Evolutionary conservation across 2,797 vertebrate species (phyloP), one percentile per base, ranked within the genome.

Genomic region (Argya squamiceps): DNA sequence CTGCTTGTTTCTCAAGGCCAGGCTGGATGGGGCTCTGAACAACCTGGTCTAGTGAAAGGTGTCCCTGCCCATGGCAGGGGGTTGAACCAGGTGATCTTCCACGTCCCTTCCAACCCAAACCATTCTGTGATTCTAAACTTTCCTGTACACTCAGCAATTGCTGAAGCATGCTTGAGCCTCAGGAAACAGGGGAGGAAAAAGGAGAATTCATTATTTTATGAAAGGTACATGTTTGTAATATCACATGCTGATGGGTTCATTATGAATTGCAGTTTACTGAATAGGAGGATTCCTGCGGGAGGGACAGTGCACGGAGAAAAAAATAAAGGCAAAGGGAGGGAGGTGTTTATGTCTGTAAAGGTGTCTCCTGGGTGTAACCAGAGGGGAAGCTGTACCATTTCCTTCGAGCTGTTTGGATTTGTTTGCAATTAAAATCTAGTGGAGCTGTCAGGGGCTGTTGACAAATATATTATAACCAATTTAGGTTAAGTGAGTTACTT

Each of bases 401-500:
- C 56, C 26, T 96, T 58, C 65, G 43, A n/a, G 83, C 64, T 64
- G 67, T 89, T 95, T 82, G 67, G 76, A 74, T 92, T 90, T 84
- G 80, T 70, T 88, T 36, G 60, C 83, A 91, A 80, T 94, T 96
- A 92, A 95, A 84, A 84, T 59, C 83, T 82, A 20, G 86, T 74
- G 74, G 78, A 84, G 75, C 95, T 95, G 92, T 97, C 93, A 80
- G 55, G 59, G 87, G 64, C 91, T 92, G 83, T 84, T 92, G 96
- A 96, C 92, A 96, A 93, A 97, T 95, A 92, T n/a, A 93, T 95
- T 82, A 60, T 34, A 55, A 95, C 41, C 59, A 91, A 93, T 53
- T 81, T 52, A n/a, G 56, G 88, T 67, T 96, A 93, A 93, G 88
- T 2, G 32, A 93, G 92, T 95, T 84, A 82, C 93, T 95, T 92